A percentile compares a stretch with the other conserved stretches of the same genome.
Conservation (phyloP, 2,797 vertebrate genomes). For the Onychomys leucogaster region DNA sequence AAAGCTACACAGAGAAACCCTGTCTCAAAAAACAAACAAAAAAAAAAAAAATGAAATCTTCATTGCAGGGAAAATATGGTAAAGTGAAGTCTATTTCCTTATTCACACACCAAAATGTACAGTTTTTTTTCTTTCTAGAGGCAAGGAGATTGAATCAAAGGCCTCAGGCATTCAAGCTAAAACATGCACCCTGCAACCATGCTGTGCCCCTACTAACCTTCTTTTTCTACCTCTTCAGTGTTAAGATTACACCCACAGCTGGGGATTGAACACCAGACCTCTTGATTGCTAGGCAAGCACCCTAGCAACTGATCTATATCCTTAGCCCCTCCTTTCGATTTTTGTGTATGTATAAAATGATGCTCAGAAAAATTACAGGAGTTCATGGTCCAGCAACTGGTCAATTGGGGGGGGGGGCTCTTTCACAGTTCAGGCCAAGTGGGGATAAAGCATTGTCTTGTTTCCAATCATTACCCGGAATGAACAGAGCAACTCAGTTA, state of each 20-base stretch:
- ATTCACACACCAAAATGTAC: neutral
- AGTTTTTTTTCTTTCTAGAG: neutral
- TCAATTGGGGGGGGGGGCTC: too few relatives aligned
- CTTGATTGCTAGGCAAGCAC: neutral
- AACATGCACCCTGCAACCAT: neutral
- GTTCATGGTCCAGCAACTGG: neutral
- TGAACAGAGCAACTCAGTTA: fast-evolving
- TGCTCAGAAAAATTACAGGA: neutral
- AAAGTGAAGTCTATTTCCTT: fast-evolving
- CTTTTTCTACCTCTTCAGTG: neutral
- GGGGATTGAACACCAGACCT: neutral
- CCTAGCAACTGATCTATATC: neutral
- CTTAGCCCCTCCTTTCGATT: neutral
- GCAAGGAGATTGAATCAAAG: neutral
- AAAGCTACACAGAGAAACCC: too few relatives aligned
- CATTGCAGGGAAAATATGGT: fast-evolving
- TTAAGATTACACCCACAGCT: neutral
- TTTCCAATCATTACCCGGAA: neutral
- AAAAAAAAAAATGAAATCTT: neutral
- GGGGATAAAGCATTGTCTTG: neutral
- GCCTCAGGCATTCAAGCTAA: neutral
- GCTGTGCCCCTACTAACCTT: neutral
- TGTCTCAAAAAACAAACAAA: too few relatives aligned
- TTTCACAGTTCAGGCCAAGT: neutral
- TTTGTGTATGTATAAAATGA: neutral